Evolutionary conservation across 2,113 vertebrate genomes (phyloP).

Genomic region (Labeo catla): DNA sequence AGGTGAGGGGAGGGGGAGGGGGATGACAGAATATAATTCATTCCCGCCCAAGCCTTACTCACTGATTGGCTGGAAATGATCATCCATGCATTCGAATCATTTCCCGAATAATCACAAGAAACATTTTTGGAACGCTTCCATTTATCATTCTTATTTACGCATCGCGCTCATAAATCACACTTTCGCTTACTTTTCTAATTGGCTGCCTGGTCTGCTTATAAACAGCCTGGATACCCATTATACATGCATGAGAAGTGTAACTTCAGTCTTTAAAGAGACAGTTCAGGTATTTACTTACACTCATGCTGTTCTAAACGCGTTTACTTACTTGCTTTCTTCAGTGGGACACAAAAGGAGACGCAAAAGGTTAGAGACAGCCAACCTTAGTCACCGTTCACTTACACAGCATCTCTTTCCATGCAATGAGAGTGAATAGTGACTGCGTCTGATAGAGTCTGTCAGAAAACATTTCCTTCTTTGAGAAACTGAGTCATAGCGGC

Average conservation of each 20-base stretch:
- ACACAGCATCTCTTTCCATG: not conserved
- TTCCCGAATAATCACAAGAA: not conserved
- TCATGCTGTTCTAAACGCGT: not conserved
- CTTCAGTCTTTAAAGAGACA: not conserved
- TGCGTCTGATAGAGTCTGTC: not conserved
- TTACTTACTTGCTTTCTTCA: not conserved
- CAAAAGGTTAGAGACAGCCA: not conserved
- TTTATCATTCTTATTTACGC: not conserved
- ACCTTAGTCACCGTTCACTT: conserved; percentile 10
- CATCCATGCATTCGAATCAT: not conserved
- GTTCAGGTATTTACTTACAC: not conserved
- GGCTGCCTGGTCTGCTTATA: not conserved
- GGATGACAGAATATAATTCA: conserved; percentile 3
- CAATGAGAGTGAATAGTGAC: not conserved
- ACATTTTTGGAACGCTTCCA: not conserved
- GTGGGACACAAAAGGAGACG: not conserved
- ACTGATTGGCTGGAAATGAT: conserved; percentile 19
- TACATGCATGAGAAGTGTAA: not conserved
- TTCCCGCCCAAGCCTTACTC: conserved; percentile 19
- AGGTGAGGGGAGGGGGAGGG: no score
- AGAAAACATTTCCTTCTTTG: not conserved
- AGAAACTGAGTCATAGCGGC: not conserved
- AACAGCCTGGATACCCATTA: not conserved
- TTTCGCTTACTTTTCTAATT: not conserved
- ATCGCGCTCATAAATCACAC: not conserved